Conservation (phyloP, 2,797 vertebrate genomes). For the Artibeus lituratus region DNA sequence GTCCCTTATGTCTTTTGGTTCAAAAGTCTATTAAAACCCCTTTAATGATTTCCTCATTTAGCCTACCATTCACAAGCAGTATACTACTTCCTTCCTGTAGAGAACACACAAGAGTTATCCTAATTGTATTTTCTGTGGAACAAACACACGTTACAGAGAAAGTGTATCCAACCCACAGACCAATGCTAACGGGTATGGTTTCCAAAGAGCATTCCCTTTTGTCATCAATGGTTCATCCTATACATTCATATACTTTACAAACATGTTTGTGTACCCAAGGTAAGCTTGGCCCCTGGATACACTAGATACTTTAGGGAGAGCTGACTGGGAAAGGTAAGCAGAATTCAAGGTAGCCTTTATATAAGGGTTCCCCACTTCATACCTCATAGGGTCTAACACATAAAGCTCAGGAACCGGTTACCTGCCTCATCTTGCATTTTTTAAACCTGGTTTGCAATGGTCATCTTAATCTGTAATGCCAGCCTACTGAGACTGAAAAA, state of each 20-base stretch:
- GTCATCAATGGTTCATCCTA: background rate
- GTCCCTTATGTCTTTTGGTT: conserved; percentile 64
- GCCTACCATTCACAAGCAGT: conserved; percentile 55
- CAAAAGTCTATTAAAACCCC: conserved; percentile 77
- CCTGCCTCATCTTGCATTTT: conserved; percentile 55
- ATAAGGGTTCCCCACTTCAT: background rate
- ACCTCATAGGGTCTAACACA: conserved; percentile 37
- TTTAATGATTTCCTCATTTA: conserved; percentile 69
- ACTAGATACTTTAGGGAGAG: background rate
- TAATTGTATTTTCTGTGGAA: conserved; percentile 70
- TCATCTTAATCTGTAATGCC: conserved; percentile 54
- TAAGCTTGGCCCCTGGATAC: background rate
- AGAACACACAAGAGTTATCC: conserved; percentile 68
- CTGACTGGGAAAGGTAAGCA: conserved; percentile 35
- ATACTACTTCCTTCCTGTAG: conserved; percentile 71
- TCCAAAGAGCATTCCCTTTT: conserved; percentile 35
- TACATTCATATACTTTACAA: conserved; percentile 16
- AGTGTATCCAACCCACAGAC: conserved; percentile 11
- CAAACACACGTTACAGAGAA: conserved; percentile 49
- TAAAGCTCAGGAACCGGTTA: conserved; percentile 66
- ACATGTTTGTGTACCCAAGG: conserved; percentile 15
- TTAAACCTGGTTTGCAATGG: conserved; percentile 45
- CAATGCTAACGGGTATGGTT: background rate
- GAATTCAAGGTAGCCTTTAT: conserved; percentile 47
- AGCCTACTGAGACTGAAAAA: conserved; percentile 24